These are phyloP conservation scores for Tinamus guttatus DNA, from an alignment of 2,113 vertebrate genomes.

Conservation along the genomic window DNA sequence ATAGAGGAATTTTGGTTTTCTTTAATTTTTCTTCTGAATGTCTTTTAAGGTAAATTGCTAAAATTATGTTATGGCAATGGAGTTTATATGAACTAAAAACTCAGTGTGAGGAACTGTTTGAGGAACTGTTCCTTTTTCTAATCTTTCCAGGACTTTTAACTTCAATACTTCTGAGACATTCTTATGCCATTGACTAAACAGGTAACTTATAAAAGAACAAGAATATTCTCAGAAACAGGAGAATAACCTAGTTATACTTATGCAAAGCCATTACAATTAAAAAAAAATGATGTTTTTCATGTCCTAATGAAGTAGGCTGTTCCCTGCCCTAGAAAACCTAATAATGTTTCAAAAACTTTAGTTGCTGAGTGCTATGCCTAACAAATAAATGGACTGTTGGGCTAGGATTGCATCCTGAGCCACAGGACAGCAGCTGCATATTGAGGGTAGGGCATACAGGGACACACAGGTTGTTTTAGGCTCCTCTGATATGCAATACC, in stretches of 20 bases:
- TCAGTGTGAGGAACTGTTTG: neutral
- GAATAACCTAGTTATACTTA: neutral
- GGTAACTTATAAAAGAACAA: neutral
- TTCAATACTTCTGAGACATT: neutral
- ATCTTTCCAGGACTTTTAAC: neutral
- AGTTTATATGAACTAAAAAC: neutral
- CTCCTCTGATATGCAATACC: neutral
- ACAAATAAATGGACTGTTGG: neutral
- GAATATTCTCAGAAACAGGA: neutral
- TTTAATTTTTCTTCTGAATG: neutral
- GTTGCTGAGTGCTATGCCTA: neutral
- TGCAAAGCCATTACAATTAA: neutral
- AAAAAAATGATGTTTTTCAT: neutral
- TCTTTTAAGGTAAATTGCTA: neutral
- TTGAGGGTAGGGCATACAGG: neutral
- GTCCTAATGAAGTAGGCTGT: neutral
- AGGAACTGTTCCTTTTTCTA: neutral
- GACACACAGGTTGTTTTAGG: neutral
- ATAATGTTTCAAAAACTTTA: neutral
- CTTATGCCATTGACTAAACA: neutral
- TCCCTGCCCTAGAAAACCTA: neutral
- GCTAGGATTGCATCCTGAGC: neutral
- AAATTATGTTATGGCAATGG: neutral
- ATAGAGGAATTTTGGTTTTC: neutral
- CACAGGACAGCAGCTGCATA: neutral